These are phyloP conservation scores for Eulemur rufifrons DNA, from an alignment of 2,113 vertebrate species.

Conservation along the genomic window DNA sequence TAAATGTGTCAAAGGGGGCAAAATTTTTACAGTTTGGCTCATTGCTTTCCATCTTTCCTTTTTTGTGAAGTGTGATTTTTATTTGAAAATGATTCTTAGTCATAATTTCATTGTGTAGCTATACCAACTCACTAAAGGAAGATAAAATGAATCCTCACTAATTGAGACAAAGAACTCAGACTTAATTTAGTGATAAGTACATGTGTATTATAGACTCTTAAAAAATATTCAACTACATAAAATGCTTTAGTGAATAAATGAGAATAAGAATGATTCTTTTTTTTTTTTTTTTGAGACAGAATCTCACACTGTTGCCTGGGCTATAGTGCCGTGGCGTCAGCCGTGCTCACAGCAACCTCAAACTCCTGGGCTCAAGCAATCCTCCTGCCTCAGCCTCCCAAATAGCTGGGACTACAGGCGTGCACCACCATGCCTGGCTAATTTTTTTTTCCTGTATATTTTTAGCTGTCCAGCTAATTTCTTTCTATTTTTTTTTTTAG, in stretches of 20 bases:
- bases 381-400: no score
- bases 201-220: not conserved
- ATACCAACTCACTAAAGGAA: not conserved
- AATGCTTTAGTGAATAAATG: not conserved
- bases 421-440: no score
- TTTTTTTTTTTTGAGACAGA: no score
- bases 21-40: not conserved
- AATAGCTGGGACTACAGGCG: no score
- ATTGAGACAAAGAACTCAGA: not conserved
- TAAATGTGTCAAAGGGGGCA: not conserved
- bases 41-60: not conserved
- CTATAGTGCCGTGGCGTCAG: no score
- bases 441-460: no score
- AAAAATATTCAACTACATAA: not conserved
- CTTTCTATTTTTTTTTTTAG: no score
- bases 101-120: not conserved
- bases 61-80: not conserved
- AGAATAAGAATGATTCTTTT: not conserved
- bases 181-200: not conserved
- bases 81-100: not conserved
- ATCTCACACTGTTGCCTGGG: no score
- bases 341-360: no score
- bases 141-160: not conserved
- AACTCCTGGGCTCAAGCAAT: no score
- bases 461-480: no score